Conservation (phyloP, 2,888 invertebrate species). For the Caenorhabditis sinica region DNA sequence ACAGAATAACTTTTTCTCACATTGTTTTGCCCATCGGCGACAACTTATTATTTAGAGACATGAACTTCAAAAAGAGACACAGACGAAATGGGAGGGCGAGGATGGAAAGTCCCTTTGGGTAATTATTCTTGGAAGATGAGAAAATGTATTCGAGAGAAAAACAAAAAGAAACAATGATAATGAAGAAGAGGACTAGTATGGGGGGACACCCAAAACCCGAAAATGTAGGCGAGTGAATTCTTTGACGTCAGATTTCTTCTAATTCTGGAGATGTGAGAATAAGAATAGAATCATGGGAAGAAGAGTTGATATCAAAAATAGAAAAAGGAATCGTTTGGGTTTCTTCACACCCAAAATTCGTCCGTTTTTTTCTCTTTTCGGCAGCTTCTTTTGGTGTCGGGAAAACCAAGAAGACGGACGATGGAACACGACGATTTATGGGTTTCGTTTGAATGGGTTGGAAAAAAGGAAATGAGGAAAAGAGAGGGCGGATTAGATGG, state of each 20-base stretch:
- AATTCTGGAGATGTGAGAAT: background rate
- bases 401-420: constrained; percentile 24
- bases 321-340: constrained; percentile 24
- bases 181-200: background rate
- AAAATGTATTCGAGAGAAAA: constrained; percentile 13
- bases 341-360: background rate
- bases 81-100: constrained; percentile 8
- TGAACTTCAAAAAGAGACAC: constrained; percentile 25
- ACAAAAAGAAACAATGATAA: constrained; percentile 28
- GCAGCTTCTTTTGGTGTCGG: constrained; percentile 27
- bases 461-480: constrained; percentile 32
- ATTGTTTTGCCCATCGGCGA: constrained; percentile 46
- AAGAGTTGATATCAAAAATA: constrained; percentile 37
- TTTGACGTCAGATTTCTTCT: constrained; percentile 31
- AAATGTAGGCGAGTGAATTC: constrained; percentile 30
- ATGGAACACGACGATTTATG: constrained; percentile 54
- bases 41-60: constrained; percentile 42
- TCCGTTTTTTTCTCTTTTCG: constrained; percentile 23
- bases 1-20: constrained; percentile 12
- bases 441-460: constrained; percentile 9
- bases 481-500: constrained; percentile 20
- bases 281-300: constrained; percentile 31
- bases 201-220: constrained; percentile 7
- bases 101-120: constrained; percentile 28
- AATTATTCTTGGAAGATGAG: constrained; percentile 45